phyloP scores from a whole-genome alignment of 2,113 vertebrate genomes.

The Epinephelus cyanopodus region DNA sequence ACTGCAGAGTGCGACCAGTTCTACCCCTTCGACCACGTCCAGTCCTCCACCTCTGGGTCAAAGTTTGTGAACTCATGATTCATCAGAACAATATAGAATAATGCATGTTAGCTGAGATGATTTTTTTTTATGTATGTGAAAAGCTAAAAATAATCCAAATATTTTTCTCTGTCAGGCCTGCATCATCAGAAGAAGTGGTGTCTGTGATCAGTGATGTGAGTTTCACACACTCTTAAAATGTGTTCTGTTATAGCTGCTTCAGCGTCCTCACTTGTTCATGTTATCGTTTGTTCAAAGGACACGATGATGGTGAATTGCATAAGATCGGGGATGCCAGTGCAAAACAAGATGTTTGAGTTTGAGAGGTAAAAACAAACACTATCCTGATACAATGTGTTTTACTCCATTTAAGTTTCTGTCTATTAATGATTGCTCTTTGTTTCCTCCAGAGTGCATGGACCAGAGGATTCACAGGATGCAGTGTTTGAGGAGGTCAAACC shows the following conservation, averaged over 20 bases:
- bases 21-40: conserved; percentile 75
- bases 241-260: neutral
- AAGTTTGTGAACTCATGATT: conserved; percentile 58
- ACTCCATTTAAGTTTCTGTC: neutral
- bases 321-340: conserved; percentile 63
- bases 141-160: neutral
- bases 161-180: conserved; percentile 55
- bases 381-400: neutral
- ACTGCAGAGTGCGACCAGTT: conserved; percentile 82
- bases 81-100: neutral
- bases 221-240: neutral
- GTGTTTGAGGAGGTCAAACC: conserved; percentile 89
- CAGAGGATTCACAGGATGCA: conserved; percentile 81
- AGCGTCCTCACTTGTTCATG: neutral
- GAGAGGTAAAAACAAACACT: conserved; percentile 74
- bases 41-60: conserved; percentile 42
- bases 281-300: conserved; percentile 70
- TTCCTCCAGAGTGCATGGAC: conserved; percentile 84
- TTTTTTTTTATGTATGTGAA: neutral
- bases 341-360: conserved; percentile 84
- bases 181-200: conserved; percentile 77
- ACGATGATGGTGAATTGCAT: conserved; percentile 77
- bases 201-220: conserved; percentile 81
- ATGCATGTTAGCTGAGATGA: neutral
- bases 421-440: neutral